These are phyloP conservation scores for Ladona fulva DNA, from an alignment of 1,140 invertebrate genomes.

Conservation along the genomic window DNA sequence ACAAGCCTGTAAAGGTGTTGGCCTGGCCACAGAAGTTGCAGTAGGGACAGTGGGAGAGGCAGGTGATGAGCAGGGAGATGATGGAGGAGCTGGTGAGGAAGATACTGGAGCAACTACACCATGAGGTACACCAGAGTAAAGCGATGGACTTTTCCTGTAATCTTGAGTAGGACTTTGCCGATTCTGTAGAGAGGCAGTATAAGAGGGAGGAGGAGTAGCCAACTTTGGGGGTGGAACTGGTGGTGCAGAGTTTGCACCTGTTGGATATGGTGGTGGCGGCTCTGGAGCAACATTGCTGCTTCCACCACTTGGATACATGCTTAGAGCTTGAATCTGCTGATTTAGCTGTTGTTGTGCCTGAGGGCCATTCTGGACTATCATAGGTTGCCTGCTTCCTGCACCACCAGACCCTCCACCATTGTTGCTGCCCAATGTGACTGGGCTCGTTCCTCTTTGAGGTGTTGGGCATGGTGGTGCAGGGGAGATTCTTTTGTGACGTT, in stretches of 20 bases:
- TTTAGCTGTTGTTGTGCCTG: slow-evolving; percentile 75
- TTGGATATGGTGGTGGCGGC: slow-evolving; percentile 68
- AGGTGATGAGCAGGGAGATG: slow-evolving; percentile 23
- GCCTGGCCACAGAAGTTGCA: slow-evolving; percentile 50
- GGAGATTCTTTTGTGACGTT: slow-evolving; percentile 76
- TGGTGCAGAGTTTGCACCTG: slow-evolving; percentile 46
- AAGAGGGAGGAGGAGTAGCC: slow-evolving; percentile 58
- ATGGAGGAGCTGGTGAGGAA: slow-evolving; percentile 19
- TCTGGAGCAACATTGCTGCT: slow-evolving; percentile 43
- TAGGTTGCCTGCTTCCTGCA: slow-evolving; percentile 49
- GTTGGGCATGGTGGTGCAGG: slow-evolving; percentile 51
- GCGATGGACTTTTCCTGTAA: slow-evolving; percentile 56
- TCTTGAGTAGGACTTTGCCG: slow-evolving; percentile 76
- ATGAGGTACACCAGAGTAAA: slow-evolving; percentile 12
- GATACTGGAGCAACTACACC: slow-evolving; percentile 20
- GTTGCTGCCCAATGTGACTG: slow-evolving; percentile 47
- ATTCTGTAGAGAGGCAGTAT: slow-evolving; percentile 74
- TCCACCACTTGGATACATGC: slow-evolving; percentile 55
- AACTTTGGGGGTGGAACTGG: slow-evolving; percentile 33
- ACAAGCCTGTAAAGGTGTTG: slow-evolving; percentile 57
- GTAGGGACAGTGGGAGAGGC: slow-evolving; percentile 9
- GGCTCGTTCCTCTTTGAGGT: slow-evolving; percentile 62
- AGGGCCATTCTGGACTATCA: slow-evolving; percentile 71
- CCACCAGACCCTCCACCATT: slow-evolving; percentile 26
- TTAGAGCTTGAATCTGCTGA: slow-evolving; percentile 80